Base-by-base conservation (phyloP, 2,888 invertebrate genomes). In the Campaea margaritaria region DNA sequence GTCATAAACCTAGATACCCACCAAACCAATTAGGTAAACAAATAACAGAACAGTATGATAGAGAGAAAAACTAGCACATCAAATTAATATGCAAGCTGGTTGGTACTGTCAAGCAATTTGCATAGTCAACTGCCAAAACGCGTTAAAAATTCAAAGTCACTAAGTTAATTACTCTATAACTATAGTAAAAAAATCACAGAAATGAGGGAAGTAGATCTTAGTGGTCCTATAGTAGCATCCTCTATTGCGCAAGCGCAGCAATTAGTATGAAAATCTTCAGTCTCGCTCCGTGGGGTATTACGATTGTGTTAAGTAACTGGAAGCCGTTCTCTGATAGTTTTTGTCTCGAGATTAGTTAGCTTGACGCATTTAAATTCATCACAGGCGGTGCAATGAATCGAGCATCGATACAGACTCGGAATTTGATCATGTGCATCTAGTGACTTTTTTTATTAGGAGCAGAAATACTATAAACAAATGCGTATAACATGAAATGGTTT, bases 201-300 rank as follows among this genome's bases (percentile, higher is more conserved):
- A 68, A 68, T 47, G 62, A 60, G 71, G 74, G 74, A 78, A 78
- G 72, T 73, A 54, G 70, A 74, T 64, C 58, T 69, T 69, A 67
- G 70, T 68, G 58, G 62, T 70, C 52, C n/a, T n/a, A n/a, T n/a
- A n/a, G 64, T 63, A 61, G 70, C 76, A 81, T 82, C 78, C 78
- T 77, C 75, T 62, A 71, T 86, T 84, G 75, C 76, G 72, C 71
- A 77, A 56, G 55, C 78, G 75, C 75, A 81, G 82, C 71, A 81
- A 86, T 87, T 87, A 82, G 79, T 80, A 84, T 83, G 79, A 80
- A 83, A 75, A 85, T 81, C 68, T 78, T 75, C 67, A 78, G 82
- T 84, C 78, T 80, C 81, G 85, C 83, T 80, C 75, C 68, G 73
- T 64, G 67, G 70, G 75, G 72, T 79, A 76, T 69, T 68, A 68